Percentiles rank a stretch among this genome's conserved stretches.
These are phyloP conservation scores for Gopherus evgoodei DNA, from an alignment of 2,113 vertebrate species.

Conservation along the genomic window DNA sequence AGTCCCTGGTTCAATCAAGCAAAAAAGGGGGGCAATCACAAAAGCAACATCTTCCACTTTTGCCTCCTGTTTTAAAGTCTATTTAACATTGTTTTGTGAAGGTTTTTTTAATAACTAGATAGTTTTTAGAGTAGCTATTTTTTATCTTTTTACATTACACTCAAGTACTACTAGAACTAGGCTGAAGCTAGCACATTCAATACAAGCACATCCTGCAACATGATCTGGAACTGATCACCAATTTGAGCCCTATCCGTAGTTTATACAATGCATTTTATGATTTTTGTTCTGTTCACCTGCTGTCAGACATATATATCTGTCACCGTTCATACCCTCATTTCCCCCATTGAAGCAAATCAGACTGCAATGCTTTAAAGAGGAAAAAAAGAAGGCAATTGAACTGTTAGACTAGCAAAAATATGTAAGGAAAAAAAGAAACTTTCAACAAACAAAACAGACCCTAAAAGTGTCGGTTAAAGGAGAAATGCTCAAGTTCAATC, in stretches of 20 bases:
- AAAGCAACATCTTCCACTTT: neutral
- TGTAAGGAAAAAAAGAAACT: neutral
- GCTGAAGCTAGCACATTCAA: neutral
- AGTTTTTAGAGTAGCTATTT: neutral
- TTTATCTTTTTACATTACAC: neutral
- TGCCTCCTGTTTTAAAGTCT: neutral
- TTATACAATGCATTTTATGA: neutral
- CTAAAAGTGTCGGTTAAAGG: neutral
- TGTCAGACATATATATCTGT: neutral
- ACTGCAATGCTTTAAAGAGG: neutral
- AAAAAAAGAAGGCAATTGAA: neutral
- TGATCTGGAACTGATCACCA: neutral
- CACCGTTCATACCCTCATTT: neutral
- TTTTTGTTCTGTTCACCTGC: neutral
- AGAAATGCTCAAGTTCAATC: neutral
- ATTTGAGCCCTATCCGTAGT: neutral
- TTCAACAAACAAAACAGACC: neutral
- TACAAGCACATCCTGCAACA: neutral
- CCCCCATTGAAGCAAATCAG: neutral
- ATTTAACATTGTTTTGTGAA: neutral
- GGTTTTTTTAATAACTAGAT: neutral
- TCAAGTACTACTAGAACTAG: neutral
- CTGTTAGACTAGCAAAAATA: neutral
- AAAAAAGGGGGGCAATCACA: neutral
- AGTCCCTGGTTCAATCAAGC: neutral